phyloP scores from a whole-genome alignment of 53 echinoderm and acorn worm genomes.

The Paracentrotus lividus region DNA sequence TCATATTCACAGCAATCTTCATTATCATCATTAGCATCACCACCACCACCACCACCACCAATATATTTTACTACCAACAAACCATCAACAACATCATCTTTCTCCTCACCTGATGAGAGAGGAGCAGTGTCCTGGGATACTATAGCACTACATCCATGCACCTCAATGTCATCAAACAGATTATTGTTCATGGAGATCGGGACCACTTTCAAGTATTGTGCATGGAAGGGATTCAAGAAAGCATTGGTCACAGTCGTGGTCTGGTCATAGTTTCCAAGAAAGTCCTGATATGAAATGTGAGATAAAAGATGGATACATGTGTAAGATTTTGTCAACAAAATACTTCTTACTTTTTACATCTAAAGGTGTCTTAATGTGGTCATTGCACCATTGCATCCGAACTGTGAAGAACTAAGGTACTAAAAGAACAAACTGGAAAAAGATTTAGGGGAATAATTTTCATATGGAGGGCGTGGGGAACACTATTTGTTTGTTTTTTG shows the following conservation, averaged over 20 bases:
- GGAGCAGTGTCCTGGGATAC: slow-evolving; percentile 68
- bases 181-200: slow-evolving; percentile 62
- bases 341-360: no score
- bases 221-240: slow-evolving; percentile 79
- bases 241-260: slow-evolving; percentile 74
- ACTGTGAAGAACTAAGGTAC: no score
- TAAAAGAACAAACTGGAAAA: no score
- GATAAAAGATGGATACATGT: no score
- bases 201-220: slow-evolving; percentile 76
- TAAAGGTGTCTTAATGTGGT: no score
- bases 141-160: slow-evolving; percentile 69
- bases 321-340: no score
- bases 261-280: slow-evolving; percentile 80
- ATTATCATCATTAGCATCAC: neutral
- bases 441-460: no score
- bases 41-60: neutral
- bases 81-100: neutral
- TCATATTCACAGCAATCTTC: neutral
- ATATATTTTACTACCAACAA: no score
- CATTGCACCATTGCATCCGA: no score
- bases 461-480: no score
- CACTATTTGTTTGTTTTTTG: no score
- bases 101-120: slow-evolving; percentile 70
- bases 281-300: slow-evolving; percentile 66
- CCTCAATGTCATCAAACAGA: slow-evolving; percentile 47